Base-by-base conservation (phyloP, 2,888 invertebrate species). In the Fragum fragum region DNA sequence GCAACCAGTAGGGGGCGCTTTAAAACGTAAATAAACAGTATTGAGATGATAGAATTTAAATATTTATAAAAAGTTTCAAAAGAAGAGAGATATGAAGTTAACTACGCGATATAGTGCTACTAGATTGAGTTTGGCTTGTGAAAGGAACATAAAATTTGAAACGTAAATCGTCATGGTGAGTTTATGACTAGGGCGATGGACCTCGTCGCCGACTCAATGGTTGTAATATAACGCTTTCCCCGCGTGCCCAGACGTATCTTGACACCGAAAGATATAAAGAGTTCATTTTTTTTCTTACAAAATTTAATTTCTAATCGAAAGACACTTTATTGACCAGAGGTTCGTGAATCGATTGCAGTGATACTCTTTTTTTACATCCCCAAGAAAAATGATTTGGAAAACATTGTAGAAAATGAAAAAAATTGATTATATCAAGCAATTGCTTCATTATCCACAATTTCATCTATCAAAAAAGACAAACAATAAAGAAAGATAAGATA, bases 11-110 rank as follows among this genome's bases (percentile, higher is more conserved):
- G 73, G 81, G 53, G 11, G 57, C 59, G 76, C 29, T 36, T 53
- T 74, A 59, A 71, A 63, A 36, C 76, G 73, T 61, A 66, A 81
- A 76, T 81, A 73, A 55, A 39, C 59, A 36, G 76, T 70, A 81
- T 81, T 81, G 69, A 81, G 59, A 52, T 73, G 73, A 76, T 61
- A 69, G 76, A 81, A 73, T 76, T 76, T 61, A 61, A 61, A 61
- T 32, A 61, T 32, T 61, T 61, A 61, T 61, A 32, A 61, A 61
- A 11, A n/a, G 11, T 32, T 32, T 26, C 57, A 57, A 57, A 57
- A 57, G 57, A 23, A 11, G 57, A 57, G 26, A 11, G 26, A 57
- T 57, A 57, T 32, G 36, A 32, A 32, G 61, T 61, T 61, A 61
- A 61, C n/a, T 61, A 61, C 59, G 61, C n/a, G 61, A 61, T 61